phyloP scores from a whole-genome alignment of 2,888 invertebrate species.

The Gandaritis pyraliata region DNA sequence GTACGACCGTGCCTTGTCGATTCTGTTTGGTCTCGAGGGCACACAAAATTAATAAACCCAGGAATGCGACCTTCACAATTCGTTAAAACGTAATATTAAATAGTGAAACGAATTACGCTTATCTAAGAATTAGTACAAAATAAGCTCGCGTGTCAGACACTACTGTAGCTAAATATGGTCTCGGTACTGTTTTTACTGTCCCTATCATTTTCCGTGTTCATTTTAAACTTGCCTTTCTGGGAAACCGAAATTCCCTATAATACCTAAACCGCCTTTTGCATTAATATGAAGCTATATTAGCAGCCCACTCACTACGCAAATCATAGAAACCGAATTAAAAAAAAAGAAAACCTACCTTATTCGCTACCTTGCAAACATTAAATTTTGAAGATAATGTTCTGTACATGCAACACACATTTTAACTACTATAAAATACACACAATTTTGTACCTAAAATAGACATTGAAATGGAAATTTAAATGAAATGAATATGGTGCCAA shows the following conservation, averaged over 20 bases:
- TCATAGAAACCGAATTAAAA: slow-evolving; percentile 13
- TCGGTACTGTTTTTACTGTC: slow-evolving; percentile 10
- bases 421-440: background rate
- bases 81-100: slow-evolving; percentile 67
- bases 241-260: background rate
- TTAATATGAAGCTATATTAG: too few relatives aligned
- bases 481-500: slow-evolving; percentile 1
- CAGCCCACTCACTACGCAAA: slow-evolving; percentile 10
- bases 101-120: slow-evolving; percentile 58
- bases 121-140: slow-evolving; percentile 61
- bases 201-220: slow-evolving; percentile 3
- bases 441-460: background rate
- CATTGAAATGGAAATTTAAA: background rate
- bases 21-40: too few relatives aligned
- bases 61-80: slow-evolving; percentile 63
- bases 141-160: slow-evolving; percentile 72
- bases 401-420: background rate
- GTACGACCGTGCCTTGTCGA: too few relatives aligned
- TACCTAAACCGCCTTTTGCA: too few relatives aligned
- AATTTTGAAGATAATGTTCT: slow-evolving; percentile 4
- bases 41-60: slow-evolving; percentile 29
- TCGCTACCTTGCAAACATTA: slow-evolving; percentile 6
- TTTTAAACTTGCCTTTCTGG: too few relatives aligned
- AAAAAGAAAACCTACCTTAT: slow-evolving; percentile 4
- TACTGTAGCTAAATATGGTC: slow-evolving; percentile 61